A percentile compares a stretch with the other conserved stretches of the same genome.
phyloP scores from a whole-genome alignment of 2,888 invertebrate genomes.

The Pristionchus arcanus region DNA sequence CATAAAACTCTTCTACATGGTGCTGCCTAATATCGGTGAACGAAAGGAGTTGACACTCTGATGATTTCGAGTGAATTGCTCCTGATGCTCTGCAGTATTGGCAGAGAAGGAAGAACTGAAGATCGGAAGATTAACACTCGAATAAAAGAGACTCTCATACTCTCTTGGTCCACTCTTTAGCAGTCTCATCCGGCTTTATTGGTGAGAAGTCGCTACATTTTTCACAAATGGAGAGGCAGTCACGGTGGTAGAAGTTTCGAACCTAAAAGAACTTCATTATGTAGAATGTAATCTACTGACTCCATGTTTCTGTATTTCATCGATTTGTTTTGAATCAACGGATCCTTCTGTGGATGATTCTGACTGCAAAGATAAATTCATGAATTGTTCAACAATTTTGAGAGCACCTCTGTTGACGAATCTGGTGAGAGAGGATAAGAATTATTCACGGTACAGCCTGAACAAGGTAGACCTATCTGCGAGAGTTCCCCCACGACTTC shows the following conservation, averaged over 20 bases:
- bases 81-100: background rate
- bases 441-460: background rate
- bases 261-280: background rate
- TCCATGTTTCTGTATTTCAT: background rate
- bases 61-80: background rate
- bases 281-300: background rate
- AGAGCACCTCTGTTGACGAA: background rate
- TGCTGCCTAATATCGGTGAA: background rate
- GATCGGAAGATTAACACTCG: background rate
- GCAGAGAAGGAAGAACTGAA: background rate
- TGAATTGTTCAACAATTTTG: background rate
- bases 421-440: too few relatives aligned
- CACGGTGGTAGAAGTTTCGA: background rate
- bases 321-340: background rate
- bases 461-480: background rate
- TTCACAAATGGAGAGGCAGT: background rate
- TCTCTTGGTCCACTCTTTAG: background rate
- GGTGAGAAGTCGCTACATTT: background rate
- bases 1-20: background rate
- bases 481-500: background rate
- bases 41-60: background rate
- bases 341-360: background rate
- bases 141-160: background rate
- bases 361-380: background rate
- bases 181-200: background rate